A percentile compares a stretch with the other conserved stretches of the same genome.
Evolutionary conservation across 2,113 vertebrate species (phyloP).

Genomic region (Henicopernis longicauda): DNA sequence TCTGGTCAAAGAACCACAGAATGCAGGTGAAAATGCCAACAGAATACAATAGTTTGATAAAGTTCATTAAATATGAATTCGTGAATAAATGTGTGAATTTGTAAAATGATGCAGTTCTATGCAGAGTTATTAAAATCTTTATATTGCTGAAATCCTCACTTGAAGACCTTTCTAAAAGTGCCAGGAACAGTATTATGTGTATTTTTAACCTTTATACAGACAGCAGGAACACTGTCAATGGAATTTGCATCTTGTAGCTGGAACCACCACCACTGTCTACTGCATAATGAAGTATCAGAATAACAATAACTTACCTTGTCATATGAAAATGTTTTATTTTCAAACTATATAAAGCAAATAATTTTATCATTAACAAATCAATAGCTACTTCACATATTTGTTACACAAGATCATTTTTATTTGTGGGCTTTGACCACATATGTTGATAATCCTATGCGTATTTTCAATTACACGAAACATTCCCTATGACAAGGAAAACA

Average conservation of each 20-base stretch:
- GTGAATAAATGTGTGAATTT: background rate
- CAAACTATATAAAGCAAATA: background rate
- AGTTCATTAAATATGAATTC: background rate
- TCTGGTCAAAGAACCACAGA: background rate
- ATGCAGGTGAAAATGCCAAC: background rate
- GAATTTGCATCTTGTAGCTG: conserved; percentile 58
- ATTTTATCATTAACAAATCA: background rate
- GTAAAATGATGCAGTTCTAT: background rate
- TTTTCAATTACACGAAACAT: background rate
- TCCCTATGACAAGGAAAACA: background rate
- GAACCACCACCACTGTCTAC: conserved; percentile 6
- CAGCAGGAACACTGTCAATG: conserved; percentile 40
- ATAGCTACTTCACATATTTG: background rate
- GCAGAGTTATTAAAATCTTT: conserved; percentile 15
- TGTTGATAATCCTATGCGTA: background rate
- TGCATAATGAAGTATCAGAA: conserved; percentile 56
- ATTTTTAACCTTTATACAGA: conserved; percentile 62
- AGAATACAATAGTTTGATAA: conserved; percentile 2
- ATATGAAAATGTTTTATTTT: conserved; percentile 17
- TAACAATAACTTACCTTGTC: conserved; percentile 60
- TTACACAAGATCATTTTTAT: background rate
- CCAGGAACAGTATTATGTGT: conserved; percentile 32
- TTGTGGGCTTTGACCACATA: background rate
- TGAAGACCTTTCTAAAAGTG: conserved; percentile 41
- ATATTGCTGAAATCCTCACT: conserved; percentile 33